Conservation (phyloP, 2,113 vertebrate genomes). For the Oncorhynchus mykiss region DNA sequence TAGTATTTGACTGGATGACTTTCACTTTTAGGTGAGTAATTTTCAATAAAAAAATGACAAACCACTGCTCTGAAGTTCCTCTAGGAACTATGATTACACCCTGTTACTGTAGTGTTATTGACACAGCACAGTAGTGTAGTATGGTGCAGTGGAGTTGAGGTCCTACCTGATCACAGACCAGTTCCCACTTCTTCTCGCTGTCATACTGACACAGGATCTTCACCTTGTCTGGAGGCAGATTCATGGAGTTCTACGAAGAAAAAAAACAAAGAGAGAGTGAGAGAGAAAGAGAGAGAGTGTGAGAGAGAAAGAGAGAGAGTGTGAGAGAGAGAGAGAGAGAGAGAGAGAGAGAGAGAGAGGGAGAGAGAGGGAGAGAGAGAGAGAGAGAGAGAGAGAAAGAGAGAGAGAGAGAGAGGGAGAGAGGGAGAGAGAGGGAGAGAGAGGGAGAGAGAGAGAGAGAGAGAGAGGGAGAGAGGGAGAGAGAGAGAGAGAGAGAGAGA, state of each 20-base stretch:
- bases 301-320: background rate
- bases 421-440: background rate
- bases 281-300: background rate
- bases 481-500: background rate
- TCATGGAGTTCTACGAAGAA: constrained; percentile 84
- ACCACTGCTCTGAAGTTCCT: too few relatives aligned
- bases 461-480: background rate
- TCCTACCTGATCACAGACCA: constrained; percentile 88
- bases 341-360: too few relatives aligned
- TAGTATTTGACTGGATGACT: too few relatives aligned
- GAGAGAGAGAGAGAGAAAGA: background rate
- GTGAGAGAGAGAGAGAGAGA: background rate
- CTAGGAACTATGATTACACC: too few relatives aligned
- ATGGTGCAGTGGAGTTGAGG: background rate
- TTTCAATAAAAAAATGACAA: too few relatives aligned
- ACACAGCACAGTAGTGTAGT: background rate
- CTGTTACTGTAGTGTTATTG: too few relatives aligned
- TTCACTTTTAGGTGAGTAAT: too few relatives aligned
- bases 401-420: background rate
- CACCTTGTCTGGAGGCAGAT: constrained; percentile 90
- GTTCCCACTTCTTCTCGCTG: constrained; percentile 93
- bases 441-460: too few relatives aligned
- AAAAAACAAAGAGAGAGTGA: constrained; percentile 3
- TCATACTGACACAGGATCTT: constrained; percentile 87
- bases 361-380: background rate